These are phyloP conservation scores for Acleris cristana DNA, from an alignment of 2,888 invertebrate species.

Conservation along the genomic window DNA sequence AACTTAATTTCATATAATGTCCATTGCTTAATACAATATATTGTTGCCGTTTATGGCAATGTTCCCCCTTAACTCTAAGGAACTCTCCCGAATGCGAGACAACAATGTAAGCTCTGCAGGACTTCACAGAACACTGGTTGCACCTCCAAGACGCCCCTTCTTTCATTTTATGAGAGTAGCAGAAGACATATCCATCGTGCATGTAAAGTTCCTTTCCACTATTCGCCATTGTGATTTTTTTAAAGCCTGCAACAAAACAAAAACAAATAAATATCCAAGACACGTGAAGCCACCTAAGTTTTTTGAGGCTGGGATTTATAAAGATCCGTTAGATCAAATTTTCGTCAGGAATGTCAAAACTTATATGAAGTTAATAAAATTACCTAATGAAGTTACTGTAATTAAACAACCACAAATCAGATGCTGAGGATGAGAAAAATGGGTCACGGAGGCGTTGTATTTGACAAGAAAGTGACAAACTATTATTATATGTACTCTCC, in stretches of 20 bases:
- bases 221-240: conserved; percentile 22
- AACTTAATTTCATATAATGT: background rate
- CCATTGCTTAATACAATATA: conserved; percentile 13
- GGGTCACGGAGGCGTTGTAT: too few relatives aligned
- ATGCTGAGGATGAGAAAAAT: too few relatives aligned
- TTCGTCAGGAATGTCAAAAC: too few relatives aligned
- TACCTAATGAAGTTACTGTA: too few relatives aligned
- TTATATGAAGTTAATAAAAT: too few relatives aligned
- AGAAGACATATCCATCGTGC: conserved; percentile 26
- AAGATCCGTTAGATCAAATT: too few relatives aligned
- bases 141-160: conserved; percentile 23
- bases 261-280: too few relatives aligned
- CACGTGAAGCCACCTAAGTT: too few relatives aligned
- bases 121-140: conserved; percentile 12
- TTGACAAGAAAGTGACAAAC: too few relatives aligned
- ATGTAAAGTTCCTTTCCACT: conserved; percentile 26
- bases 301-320: too few relatives aligned
- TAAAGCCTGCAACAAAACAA: conserved; percentile 15
- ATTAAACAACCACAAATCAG: too few relatives aligned
- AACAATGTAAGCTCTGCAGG: conserved; percentile 20
- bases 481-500: too few relatives aligned
- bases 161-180: conserved; percentile 17
- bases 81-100: conserved; percentile 3
- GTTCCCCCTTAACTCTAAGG: conserved; percentile 1
- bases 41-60: conserved; percentile 11